Evolutionary conservation across 2,113 vertebrate species (phyloP).

Genomic region (Paramormyrops kingsleyae): DNA sequence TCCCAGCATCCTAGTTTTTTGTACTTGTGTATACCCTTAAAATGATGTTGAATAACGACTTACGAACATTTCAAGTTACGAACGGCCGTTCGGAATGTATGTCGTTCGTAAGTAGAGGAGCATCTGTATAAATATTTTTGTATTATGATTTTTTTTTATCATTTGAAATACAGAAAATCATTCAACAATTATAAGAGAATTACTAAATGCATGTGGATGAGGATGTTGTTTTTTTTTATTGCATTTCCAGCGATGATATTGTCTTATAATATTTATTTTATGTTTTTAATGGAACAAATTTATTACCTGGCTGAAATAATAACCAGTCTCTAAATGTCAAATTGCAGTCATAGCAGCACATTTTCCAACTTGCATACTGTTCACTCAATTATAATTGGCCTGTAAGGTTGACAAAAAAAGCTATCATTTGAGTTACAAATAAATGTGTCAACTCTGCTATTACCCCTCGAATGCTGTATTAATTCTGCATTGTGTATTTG

Average conservation of each 20-base stretch:
- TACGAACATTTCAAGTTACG: no score
- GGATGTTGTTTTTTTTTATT: not conserved
- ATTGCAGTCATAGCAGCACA: not conserved
- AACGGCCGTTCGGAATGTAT: no score
- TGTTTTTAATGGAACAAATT: not conserved
- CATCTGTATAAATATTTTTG: no score
- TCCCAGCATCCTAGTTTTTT: no score
- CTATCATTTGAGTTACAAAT: not conserved
- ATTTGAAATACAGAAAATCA: not conserved
- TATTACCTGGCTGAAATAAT: not conserved
- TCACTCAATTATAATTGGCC: not conserved
- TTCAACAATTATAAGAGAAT: not conserved
- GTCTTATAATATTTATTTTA: not conserved
- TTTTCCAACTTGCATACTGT: not conserved
- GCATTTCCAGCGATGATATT: not conserved
- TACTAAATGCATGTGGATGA: not conserved
- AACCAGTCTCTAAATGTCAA: not conserved
- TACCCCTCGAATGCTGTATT: not conserved
- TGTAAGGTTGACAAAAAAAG: not conserved
- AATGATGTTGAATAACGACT: no score
- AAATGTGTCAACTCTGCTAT: not conserved
- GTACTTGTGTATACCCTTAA: no score
- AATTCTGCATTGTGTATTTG: not conserved
- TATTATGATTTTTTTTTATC: not conserved
- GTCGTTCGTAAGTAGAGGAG: no score